phyloP scores from a whole-genome alignment of 2,113 vertebrate species.

The Gymnocephalus cernua region DNA sequence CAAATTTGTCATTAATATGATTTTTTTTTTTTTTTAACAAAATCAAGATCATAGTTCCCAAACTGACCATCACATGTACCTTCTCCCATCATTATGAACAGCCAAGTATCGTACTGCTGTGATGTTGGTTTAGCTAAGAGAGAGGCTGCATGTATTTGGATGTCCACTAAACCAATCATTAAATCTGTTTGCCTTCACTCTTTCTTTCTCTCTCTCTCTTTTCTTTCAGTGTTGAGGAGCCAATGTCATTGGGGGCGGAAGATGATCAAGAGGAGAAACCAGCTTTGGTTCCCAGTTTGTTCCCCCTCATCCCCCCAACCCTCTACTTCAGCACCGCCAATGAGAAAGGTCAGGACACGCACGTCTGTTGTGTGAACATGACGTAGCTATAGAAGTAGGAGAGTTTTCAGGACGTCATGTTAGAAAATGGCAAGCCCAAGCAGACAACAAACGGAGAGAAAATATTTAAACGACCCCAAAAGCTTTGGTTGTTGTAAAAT shows the following conservation, averaged over 20 bases:
- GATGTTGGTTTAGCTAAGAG: no score
- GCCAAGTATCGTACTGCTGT: neutral
- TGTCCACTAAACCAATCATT: neutral
- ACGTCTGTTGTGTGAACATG: neutral
- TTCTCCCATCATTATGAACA: neutral
- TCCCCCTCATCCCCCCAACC: conserved; percentile 90
- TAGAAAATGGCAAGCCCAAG: neutral
- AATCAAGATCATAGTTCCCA: no score
- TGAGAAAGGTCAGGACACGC: conserved; percentile 89
- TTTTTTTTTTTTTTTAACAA: no score
- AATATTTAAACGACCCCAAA: no score
- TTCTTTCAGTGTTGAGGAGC: conserved; percentile 76
- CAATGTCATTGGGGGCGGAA: conserved; percentile 72
- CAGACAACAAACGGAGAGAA: no score
- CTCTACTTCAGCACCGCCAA: conserved; percentile 93
- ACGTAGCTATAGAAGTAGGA: neutral
- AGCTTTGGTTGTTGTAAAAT: no score
- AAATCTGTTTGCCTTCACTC: neutral
- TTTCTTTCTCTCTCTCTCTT: conserved; percentile 9
- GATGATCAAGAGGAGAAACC: conserved; percentile 86
- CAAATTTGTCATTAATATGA: neutral
- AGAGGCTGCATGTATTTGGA: neutral
- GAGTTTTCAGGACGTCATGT: no score
- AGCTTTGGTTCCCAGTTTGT: conserved; percentile 92
- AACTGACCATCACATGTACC: neutral